Evolutionary conservation across 2,888 invertebrate genomes (phyloP), one percentile per base, ranked within the genome.

Genomic region (Ditula angustiorana): DNA sequence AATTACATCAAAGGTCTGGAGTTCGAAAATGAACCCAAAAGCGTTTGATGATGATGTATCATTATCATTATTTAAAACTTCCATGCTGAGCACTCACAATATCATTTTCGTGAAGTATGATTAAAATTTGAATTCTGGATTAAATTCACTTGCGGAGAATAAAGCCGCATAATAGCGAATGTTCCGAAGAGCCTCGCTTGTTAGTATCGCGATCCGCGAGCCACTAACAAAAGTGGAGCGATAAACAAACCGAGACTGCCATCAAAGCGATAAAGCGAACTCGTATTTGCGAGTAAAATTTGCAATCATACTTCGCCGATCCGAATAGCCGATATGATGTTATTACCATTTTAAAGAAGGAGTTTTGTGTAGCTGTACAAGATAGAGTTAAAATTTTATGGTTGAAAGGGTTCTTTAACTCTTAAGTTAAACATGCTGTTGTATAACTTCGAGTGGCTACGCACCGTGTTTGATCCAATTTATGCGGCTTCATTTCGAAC

Each of bases 261-360:
- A 81, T 82, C 82, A 78, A 79, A 82, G 79, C 81, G 76, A 84
- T 86, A 83, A 85, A 87, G 74, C 71, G 75, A 70, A 76, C 78
- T 81, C 74, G 76, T 74, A 81, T 83, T 87, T 85, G 82, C 74
- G 74, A 85, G 81, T 83, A 81, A 81, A 88, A 85, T 86, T 85
- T 77, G 78, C 85, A 87, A 87, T 87, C 81, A 82, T 83, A 82
- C 81, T 82, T 80, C 76, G 74, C 69, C 67, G 69, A 67, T 69
- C 67, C 75, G 70, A 73, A 76, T 73, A 68, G 72, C 75, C 77
- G 82, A 83, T 87, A 82, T 73, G 47, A 69, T 78, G 78, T 81
- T 83, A 84, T 85, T 80, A 81, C 79, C 74, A 71, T 74, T 82
- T 82, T 77, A 72, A 71, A 74, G 76, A 76, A 74, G 77, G 67